phyloP scores from a whole-genome alignment of 2,113 vertebrate genomes.

The Scopus umbretta region DNA sequence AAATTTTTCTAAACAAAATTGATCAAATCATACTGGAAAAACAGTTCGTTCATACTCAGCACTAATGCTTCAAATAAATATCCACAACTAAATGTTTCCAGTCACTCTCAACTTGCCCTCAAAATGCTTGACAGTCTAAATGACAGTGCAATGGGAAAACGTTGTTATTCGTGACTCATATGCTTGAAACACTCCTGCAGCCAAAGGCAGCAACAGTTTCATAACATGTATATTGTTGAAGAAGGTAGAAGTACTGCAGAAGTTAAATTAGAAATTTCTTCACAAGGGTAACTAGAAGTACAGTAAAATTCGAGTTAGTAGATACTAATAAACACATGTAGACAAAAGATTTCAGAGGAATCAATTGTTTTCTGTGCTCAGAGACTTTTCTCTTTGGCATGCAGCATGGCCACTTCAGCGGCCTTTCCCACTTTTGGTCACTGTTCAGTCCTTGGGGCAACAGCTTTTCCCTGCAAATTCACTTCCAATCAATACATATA shows the following conservation, averaged over 20 bases:
- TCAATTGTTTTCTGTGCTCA: neutral
- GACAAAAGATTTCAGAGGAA: neutral
- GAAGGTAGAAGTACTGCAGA: neutral
- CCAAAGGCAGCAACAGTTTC: neutral
- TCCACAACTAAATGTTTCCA: neutral
- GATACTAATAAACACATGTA: neutral
- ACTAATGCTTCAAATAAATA: neutral
- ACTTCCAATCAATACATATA: neutral
- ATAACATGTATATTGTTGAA: neutral
- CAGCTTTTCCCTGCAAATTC: constrained; percentile 23
- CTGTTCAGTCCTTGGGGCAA: neutral
- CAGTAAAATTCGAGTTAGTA: neutral
- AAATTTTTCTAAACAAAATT: neutral
- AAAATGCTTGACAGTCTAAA: neutral
- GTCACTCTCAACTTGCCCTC: neutral
- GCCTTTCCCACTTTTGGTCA: neutral
- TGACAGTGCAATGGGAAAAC: neutral
- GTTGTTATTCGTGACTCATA: neutral
- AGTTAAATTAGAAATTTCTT: constrained; percentile 23
- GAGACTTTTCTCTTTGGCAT: neutral
- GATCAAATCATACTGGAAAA: neutral
- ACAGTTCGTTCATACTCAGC: neutral
- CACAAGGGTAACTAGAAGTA: neutral
- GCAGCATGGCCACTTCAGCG: neutral
- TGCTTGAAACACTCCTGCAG: neutral